Evolutionary conservation across 2,888 invertebrate species (phyloP).

Genomic region (Melinaea menophilus): DNA sequence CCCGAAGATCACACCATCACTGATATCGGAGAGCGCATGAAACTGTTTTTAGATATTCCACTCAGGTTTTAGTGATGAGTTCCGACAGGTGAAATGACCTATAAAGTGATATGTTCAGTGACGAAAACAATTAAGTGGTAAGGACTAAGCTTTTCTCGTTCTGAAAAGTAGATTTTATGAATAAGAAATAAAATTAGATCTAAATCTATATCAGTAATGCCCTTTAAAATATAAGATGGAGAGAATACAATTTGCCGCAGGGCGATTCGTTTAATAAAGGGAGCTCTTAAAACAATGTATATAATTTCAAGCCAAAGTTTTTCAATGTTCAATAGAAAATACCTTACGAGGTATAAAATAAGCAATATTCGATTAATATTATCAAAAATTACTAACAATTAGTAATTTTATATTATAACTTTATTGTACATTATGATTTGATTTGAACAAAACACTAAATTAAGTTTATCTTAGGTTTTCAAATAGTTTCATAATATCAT

Average conservation of each 20-base stretch:
- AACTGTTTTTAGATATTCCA: slow-evolving; percentile 78
- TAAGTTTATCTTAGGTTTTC: too few relatives aligned
- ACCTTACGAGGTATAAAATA: neutral
- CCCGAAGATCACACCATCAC: slow-evolving; percentile 74
- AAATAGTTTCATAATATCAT: too few relatives aligned
- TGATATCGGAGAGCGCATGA: slow-evolving; percentile 76
- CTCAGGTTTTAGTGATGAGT: slow-evolving; percentile 67
- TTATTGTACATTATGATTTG: too few relatives aligned
- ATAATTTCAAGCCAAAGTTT: slow-evolving; percentile 8
- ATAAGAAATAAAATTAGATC: neutral
- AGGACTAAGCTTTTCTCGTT: too few relatives aligned
- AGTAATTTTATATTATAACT: too few relatives aligned
- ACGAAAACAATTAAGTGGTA: neutral
- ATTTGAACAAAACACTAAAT: too few relatives aligned
- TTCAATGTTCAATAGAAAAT: slow-evolving; percentile 6
- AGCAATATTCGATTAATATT: neutral
- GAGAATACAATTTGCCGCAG: slow-evolving; percentile 14
- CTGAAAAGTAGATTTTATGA: too few relatives aligned
- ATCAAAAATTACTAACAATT: too few relatives aligned
- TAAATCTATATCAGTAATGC: neutral
- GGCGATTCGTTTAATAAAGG: slow-evolving; percentile 10
- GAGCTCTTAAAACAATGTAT: slow-evolving; percentile 7
- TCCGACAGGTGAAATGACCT: neutral
- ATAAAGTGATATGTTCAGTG: neutral
- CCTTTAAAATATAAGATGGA: slow-evolving; percentile 4